Evolutionary conservation across 2,888 invertebrate species (phyloP).

Genomic region (Tineola bisselliella): DNA sequence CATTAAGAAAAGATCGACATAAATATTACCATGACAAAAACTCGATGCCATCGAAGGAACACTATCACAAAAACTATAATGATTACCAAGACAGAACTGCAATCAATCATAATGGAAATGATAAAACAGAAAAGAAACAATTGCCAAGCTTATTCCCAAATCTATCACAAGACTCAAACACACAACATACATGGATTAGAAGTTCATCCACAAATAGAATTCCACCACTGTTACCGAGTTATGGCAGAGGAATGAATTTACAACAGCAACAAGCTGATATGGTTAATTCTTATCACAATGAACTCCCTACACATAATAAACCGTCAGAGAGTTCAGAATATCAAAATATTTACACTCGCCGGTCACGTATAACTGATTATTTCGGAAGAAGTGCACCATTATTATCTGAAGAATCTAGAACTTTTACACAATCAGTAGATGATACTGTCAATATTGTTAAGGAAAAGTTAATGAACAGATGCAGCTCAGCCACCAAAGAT

Average conservation of each 20-base stretch:
- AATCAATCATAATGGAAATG: background rate
- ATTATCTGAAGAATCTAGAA: conserved; percentile 41
- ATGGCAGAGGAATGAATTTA: background rate
- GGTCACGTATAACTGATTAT: conserved; percentile 57
- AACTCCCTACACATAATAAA: background rate
- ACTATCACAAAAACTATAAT: background rate
- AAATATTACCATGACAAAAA: background rate
- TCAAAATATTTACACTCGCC: conserved; percentile 16
- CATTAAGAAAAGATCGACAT: background rate
- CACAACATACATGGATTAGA: too few relatives aligned
- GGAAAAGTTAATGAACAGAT: conserved; percentile 40
- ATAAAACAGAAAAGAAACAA: background rate
- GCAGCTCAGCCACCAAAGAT: background rate
- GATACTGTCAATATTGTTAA: conserved; percentile 57
- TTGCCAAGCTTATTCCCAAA: background rate
- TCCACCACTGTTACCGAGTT: too few relatives aligned
- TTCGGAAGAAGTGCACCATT: conserved; percentile 41
- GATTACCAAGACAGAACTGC: background rate
- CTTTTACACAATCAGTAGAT: conserved; percentile 51
- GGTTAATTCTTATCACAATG: background rate
- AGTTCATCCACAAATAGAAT: background rate
- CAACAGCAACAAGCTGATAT: background rate
- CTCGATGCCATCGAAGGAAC: background rate
- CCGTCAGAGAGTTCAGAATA: background rate
- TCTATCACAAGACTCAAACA: too few relatives aligned